Evolutionary conservation across 2,113 vertebrate species (phyloP).

Genomic region (Pseudorectes ferrugineus): DNA sequence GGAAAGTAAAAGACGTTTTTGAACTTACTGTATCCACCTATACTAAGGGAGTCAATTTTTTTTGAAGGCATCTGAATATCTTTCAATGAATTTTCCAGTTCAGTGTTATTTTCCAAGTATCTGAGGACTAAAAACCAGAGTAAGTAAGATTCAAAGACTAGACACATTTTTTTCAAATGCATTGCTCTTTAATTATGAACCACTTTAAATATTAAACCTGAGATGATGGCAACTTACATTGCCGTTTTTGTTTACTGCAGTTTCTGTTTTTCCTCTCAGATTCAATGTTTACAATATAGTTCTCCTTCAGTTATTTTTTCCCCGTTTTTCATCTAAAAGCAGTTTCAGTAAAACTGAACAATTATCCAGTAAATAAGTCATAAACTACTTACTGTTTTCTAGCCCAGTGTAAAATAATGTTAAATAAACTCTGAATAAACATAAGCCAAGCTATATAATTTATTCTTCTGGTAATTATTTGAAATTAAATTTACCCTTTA

Average conservation of each 20-base stretch:
- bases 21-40: slow-evolving; percentile 83
- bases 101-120: slow-evolving; percentile 84
- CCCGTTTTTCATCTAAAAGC: not conserved
- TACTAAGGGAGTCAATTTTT: slow-evolving; percentile 59
- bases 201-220: not conserved
- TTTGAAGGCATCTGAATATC: slow-evolving; percentile 88
- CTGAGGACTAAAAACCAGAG: slow-evolving; percentile 71
- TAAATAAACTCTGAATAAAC: not conserved
- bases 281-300: not conserved
- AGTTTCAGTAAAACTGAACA: not conserved
- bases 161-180: not conserved
- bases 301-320: not conserved
- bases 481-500: not conserved
- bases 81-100: slow-evolving; percentile 74
- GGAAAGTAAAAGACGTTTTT: not conserved
- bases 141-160: not conserved
- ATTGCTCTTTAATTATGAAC: not conserved
- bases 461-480: not conserved
- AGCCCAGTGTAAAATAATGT: not conserved
- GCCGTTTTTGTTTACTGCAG: not conserved
- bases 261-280: not conserved
- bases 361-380: not conserved
- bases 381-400: not conserved
- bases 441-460: not conserved
- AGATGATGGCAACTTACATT: not conserved